Evolutionary conservation across 2,797 vertebrate genomes (phyloP).

Genomic region (Xenopus petersii): DNA sequence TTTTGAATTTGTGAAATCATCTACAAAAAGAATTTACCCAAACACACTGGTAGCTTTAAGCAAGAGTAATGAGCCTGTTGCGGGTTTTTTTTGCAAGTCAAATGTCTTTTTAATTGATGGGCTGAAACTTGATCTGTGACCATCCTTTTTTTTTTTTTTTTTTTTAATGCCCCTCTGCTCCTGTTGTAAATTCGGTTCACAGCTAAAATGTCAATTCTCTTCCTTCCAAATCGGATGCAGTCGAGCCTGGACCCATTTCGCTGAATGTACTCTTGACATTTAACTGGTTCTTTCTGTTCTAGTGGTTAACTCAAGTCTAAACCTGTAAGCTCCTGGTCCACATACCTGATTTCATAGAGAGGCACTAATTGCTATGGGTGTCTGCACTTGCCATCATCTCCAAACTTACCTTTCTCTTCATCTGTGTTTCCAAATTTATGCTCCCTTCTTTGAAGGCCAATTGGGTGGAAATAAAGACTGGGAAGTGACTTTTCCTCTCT

Average conservation of each 20-base stretch:
- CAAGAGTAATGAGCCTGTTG: background rate
- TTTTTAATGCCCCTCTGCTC: no score
- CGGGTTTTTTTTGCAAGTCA: background rate
- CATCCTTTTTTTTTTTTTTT: no score
- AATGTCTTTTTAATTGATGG: no score
- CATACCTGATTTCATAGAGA: background rate
- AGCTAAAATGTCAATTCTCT: no score
- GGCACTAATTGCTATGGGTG: background rate
- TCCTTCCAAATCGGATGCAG: no score
- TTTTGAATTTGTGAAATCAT: background rate
- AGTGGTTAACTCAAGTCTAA: no score
- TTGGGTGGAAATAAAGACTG: conserved; percentile 14
- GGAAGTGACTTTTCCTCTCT: background rate
- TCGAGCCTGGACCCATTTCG: no score
- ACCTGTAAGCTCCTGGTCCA: conserved; percentile 1
- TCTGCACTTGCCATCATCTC: background rate
- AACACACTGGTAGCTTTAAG: background rate
- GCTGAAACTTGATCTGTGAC: no score
- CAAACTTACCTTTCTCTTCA: background rate
- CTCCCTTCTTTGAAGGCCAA: background rate
- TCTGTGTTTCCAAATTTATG: background rate
- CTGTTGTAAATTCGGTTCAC: no score
- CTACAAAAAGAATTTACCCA: background rate
- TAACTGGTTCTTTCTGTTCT: background rate
- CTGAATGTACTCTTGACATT: no score